A percentile compares a stretch with the other conserved stretches of the same genome.
Evolutionary conservation across 2,888 invertebrate genomes (phyloP).

Genomic region (Tridacna gigas): DNA sequence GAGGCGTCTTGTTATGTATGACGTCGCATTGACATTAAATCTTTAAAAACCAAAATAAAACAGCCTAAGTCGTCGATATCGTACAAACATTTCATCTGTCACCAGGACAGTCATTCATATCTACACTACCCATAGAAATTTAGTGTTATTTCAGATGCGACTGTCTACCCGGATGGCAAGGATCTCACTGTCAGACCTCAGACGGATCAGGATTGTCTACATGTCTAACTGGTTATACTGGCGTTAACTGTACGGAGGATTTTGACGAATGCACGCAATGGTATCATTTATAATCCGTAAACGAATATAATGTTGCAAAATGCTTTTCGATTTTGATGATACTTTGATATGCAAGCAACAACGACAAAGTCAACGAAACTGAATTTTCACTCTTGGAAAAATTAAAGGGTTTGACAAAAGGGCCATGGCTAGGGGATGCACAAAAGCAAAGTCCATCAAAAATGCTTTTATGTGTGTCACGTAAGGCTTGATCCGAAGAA

Average conservation of each 20-base stretch:
- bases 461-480: no score
- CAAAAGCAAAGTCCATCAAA: no score
- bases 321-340: no score
- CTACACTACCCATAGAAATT: neutral
- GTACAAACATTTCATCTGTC: neutral
- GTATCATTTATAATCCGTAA: neutral
- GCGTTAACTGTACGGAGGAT: conserved; percentile 18
- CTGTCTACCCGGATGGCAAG: conserved; percentile 20
- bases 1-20: no score
- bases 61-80: neutral
- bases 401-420: neutral
- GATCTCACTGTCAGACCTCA: conserved; percentile 14
- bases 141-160: conserved; percentile 1
- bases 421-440: neutral
- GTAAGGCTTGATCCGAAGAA: no score
- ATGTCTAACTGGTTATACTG: conserved; percentile 24
- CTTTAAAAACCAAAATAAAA: no score
- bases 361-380: no score
- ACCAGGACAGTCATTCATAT: neutral
- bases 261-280: conserved; percentile 25
- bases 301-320: no score
- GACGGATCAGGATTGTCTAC: conserved; percentile 6
- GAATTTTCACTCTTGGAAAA: neutral
- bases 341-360: no score
- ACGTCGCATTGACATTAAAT: no score